Base-by-base conservation (phyloP, 2,113 vertebrate genomes). In the Tautogolabrus adspersus region DNA sequence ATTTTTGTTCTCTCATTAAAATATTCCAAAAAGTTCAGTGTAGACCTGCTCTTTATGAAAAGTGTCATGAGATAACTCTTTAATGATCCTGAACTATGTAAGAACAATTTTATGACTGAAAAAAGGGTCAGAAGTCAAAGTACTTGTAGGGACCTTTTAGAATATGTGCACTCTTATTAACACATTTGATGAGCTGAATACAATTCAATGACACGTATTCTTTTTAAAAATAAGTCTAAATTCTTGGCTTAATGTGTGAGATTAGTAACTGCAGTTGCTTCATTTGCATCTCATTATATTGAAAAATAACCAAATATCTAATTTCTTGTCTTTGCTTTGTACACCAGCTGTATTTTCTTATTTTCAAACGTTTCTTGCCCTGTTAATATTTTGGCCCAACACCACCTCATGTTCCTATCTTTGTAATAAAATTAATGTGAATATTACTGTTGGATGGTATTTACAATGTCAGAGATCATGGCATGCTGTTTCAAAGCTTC, bases 221-320 rank as follows among this genome's bases (percentile, higher is more conserved):
- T 44, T 58, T 69, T 77, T n/a, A 67, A 61, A 74, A 85, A 64
- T 56, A 56, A 52, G 58, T 37, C 30, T 15, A n/a, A 7, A 82
- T 72, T 77, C 54, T 76, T 30, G 34, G 26, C 21, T 19, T 5
- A 55, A 58, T 59, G 40, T 80, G 57, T 66, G 61, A 72, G 16
- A 54, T 80, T 72, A 80, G 66, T 80, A 82, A 62, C 46, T 80
- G 63, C 44, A 77, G 37, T 42, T 81, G 58, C 55, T 80, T 82
- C 52, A 69, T 82, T 77, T 76, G 37, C 65, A 66, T 72, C 37
- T 26, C 22, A 73, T 87, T 65, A 42, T n/a, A 52, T 3, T 21
- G 13, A 52, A 10, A 71, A 80, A 75, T 55, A 68, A 57, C n/a
- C 10, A 62, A 62, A 64, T 81, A 46, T 69, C 57, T 52, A 0